Evolutionary conservation across 2,113 vertebrate species (phyloP), one percentile per base, ranked within the genome.

Genomic region (Gadus chalcogrammus): DNA sequence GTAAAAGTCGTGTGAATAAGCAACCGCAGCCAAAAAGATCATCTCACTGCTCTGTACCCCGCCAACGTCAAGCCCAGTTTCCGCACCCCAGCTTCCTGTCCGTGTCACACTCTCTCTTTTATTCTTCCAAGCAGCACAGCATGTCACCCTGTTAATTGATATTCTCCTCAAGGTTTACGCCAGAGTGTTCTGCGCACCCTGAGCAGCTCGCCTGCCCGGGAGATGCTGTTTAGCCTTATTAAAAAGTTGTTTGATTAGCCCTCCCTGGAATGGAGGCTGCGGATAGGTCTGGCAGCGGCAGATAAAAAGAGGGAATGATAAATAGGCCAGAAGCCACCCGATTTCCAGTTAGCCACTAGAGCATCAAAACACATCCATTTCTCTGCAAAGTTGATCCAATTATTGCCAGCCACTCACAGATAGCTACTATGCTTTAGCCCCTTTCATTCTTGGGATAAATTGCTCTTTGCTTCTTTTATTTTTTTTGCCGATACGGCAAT

Each of bases 381-480:
- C 83, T 87, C 90, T 81, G 91, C 90, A 92, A 92, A 96, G 93
- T 95, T 94, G 93, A 96, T 94, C 94, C 94, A 96, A 96, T 97
- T 95, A 95, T 89, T 90, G 91, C 92, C 87, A 92, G 92, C 90
- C 78, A 91, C 91, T 93, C 91, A 92, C 91, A 89, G 88, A 94
- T 94, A 91, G 90, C 90, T 90, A 87, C 84, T 81, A 89, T 82
- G 85, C 82, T 87, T 90, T 86, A 85, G 84, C 92, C 93, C 93
- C 93, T 94, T 96, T 94, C 93, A 94, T 93, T 94, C 92, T 88
- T 9, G 27, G 95, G 95, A 95, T 96, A 97, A 98, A 98, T 95
- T 92, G 93, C 93, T 88, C 89, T 91, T 95, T 88, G 94, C 91
- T 89, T 91, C 90, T 84, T 64, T 63, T 62, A 35, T 78, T 88